phyloP scores from a whole-genome alignment of 2,888 invertebrate genomes.

The Trichopria drosophilae region DNA sequence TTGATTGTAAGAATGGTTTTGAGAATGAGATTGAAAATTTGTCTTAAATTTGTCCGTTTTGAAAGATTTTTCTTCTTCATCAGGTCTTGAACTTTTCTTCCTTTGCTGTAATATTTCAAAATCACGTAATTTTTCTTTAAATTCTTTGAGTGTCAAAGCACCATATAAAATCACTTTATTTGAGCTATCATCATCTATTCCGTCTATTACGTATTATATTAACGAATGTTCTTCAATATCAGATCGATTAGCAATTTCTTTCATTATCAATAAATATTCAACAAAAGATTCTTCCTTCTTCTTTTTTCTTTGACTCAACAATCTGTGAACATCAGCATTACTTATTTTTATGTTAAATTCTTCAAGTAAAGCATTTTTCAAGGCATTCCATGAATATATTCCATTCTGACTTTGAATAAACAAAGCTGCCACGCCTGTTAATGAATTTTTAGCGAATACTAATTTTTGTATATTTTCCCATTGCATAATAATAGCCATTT shows the following conservation, averaged over 20 bases:
- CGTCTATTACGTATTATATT: slow-evolving; percentile 31
- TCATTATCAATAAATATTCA: neutral
- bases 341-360: slow-evolving; percentile 1
- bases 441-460: neutral
- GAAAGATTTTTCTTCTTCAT: too few species aligned
- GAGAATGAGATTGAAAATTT: too few species aligned
- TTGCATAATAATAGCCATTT: neutral
- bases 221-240: slow-evolving; percentile 11
- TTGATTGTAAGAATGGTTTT: neutral
- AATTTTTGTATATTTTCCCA: neutral
- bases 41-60: too few species aligned
- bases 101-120: slow-evolving; percentile 7
- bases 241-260: neutral
- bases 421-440: neutral
- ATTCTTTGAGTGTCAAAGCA: slow-evolving; percentile 13
- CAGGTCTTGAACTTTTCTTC: too few species aligned
- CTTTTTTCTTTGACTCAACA: slow-evolving; percentile 3
- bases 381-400: slow-evolving; percentile 2
- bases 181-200: slow-evolving; percentile 18
- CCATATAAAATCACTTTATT: slow-evolving; percentile 26
- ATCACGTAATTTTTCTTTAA: slow-evolving; percentile 16
- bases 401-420: slow-evolving; percentile 16
- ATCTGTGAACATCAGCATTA: neutral
- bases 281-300: slow-evolving; percentile 1
- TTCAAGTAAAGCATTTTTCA: neutral